Base-by-base conservation (phyloP, 2,113 vertebrate species). In the Laticauda laticaudata region DNA sequence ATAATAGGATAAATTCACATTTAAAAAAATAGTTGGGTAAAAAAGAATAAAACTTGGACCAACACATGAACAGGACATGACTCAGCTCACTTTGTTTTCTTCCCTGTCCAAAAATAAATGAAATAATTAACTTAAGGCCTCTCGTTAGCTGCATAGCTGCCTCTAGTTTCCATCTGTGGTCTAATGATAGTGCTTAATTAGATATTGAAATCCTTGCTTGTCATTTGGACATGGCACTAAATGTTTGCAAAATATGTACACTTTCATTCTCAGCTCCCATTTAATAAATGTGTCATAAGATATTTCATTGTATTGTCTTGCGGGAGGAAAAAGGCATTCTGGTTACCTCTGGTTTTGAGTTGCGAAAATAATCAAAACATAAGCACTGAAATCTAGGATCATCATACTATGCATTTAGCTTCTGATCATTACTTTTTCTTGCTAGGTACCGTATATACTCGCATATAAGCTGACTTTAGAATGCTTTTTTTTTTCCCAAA, bases 331-430 rank as follows among this genome's bases (percentile, higher is more conserved):
- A 69, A 55, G 45, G 6, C 29, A 86, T 23, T 26, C 8, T 86
- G 91, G 14, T 7, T 90, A n/a, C 64, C 57, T 34, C 59, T 90
- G 34, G 21, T 12, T 51, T 89, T 93, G 86, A 29, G 43, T 43
- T 92, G 14, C 4, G 53, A 90, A 86, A 51, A 45, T 86, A 86
- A 93, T 90, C 69, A 90, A 51, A 86, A 53, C n/a, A 61, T 86
- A 90, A 55, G 69, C 85, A 90, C 43, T 90, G 43, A 53, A 89
- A 93, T 59, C 88, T 86, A 81, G 69, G 61, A 20, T 56, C 43
- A 48, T 57, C 18, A 85, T 21, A 48, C 43, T 86, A 4, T 81
- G 34, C 3, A 43, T 69, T 51, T 86, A 86, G 64, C 56, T 92
- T 89, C 39, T 90, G 39, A 90, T 54, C 86, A 39, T 54, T 85